Evolutionary conservation across 1,140 invertebrate genomes (phyloP).

Genomic region (Ladona fulva): DNA sequence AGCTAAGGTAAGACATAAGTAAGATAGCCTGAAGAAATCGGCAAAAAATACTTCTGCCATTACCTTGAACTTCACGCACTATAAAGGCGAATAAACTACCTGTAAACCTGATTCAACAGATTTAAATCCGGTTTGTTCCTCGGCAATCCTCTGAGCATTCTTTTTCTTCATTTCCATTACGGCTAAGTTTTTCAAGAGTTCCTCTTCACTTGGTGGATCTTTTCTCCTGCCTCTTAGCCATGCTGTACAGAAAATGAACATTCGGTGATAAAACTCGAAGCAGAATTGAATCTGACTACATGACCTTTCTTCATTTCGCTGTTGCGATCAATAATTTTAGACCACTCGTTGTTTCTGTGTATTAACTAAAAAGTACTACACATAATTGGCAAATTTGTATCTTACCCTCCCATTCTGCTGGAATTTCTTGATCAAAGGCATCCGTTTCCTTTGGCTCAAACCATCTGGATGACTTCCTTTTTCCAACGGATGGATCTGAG

Average conservation of each 20-base stretch:
- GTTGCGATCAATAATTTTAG: background rate
- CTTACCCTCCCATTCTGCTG: slow-evolving; percentile 63
- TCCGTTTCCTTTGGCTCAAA: slow-evolving; percentile 52
- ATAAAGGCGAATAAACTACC: too few relatives aligned
- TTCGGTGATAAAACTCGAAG: background rate
- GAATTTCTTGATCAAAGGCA: slow-evolving; percentile 56
- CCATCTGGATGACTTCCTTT: slow-evolving; percentile 53
- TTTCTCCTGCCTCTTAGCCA: slow-evolving; percentile 63
- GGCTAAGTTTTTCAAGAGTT: slow-evolving; percentile 57
- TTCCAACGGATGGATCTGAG: slow-evolving; percentile 43
- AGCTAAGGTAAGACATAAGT: too few relatives aligned
- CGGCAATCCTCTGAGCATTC: slow-evolving; percentile 61
- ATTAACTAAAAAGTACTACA: slow-evolving; percentile 16
- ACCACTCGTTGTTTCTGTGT: background rate
- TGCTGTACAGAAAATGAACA: slow-evolving; percentile 31
- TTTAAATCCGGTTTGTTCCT: slow-evolving; percentile 16
- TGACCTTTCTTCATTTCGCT: background rate
- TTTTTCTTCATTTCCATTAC: slow-evolving; percentile 59
- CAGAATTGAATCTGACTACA: background rate
- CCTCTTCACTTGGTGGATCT: slow-evolving; percentile 59
- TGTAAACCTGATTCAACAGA: too few relatives aligned
- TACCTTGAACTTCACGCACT: too few relatives aligned
- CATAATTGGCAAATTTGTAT: background rate
- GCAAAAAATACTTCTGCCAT: too few relatives aligned
- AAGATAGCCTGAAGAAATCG: too few relatives aligned